Evolutionary conservation across 2,113 vertebrate species (phyloP).

Genomic region (Vanacampus margaritifer): DNA sequence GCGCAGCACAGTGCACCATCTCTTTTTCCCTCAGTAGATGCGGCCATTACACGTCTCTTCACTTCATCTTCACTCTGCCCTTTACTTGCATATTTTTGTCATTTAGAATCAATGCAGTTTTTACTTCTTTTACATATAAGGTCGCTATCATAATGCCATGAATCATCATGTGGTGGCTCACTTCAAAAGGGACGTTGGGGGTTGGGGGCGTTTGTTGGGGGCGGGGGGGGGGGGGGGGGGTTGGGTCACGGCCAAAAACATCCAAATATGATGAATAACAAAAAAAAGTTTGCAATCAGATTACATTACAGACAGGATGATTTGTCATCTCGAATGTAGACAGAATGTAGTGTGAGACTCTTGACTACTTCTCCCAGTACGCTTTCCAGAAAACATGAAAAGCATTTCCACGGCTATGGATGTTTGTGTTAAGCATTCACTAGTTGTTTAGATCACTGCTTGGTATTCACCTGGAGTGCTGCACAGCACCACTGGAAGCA

Average conservation of each 20-base stretch:
- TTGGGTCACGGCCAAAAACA: no score
- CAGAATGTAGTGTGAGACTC: neutral
- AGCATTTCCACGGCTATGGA: neutral
- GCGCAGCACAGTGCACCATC: constrained; percentile 2
- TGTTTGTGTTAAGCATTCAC: neutral
- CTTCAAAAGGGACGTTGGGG: no score
- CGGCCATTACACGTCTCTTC: neutral
- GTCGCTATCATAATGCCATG: no score
- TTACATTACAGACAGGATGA: neutral
- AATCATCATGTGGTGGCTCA: no score
- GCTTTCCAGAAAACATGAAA: neutral
- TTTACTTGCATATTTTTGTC: neutral
- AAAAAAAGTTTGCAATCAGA: no score
- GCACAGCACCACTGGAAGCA: neutral
- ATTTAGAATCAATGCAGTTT: neutral
- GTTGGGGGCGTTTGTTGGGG: no score
- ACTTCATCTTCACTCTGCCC: neutral
- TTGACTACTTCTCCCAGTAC: no score
- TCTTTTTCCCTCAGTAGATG: constrained; percentile 12
- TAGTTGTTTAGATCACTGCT: constrained; percentile 15
- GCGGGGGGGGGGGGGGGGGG: no score
- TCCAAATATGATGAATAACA: no score
- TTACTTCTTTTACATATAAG: no score
- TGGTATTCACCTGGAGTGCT: constrained; percentile 14
- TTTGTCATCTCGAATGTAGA: neutral